Percentiles rank a stretch among this genome's conserved stretches.
These are phyloP conservation scores for Sinosuthora webbiana DNA, from an alignment of 2,113 vertebrate species.

Conservation along the genomic window DNA sequence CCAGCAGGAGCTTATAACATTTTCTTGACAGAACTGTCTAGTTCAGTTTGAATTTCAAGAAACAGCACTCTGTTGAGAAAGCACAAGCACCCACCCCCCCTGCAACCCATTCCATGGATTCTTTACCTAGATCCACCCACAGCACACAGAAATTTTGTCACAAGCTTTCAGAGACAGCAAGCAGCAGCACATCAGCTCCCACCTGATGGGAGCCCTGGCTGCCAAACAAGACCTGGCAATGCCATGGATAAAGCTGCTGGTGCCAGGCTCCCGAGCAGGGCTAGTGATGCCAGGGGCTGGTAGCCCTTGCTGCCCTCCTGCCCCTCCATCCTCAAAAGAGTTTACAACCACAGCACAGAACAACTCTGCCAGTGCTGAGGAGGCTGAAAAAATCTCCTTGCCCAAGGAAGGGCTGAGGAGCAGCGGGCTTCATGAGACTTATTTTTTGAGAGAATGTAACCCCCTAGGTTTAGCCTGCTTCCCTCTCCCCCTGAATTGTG, in stretches of 20 bases:
- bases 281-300: neutral
- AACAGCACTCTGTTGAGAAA: neutral
- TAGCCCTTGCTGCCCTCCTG: neutral
- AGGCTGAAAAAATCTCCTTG: neutral
- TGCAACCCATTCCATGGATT: neutral
- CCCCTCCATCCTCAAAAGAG: neutral
- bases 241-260: neutral
- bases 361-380: neutral
- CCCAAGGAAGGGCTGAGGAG: neutral
- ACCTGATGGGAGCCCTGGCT: neutral
- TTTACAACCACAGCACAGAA: accelerated
- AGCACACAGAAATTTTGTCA: neutral
- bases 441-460: neutral
- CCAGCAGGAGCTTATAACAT: neutral
- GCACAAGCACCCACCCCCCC: neutral
- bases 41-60: slow-evolving; percentile 22
- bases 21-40: slow-evolving; percentile 3
- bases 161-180: neutral
- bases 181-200: neutral
- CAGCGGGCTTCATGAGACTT: neutral
- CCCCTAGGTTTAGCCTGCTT: neutral
- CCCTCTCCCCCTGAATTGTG: neutral
- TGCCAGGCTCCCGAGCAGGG: accelerated
- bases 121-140: neutral
- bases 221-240: neutral